These are phyloP conservation scores for Deilephila elpenor DNA, from an alignment of 2,888 invertebrate genomes.

Conservation along the genomic window DNA sequence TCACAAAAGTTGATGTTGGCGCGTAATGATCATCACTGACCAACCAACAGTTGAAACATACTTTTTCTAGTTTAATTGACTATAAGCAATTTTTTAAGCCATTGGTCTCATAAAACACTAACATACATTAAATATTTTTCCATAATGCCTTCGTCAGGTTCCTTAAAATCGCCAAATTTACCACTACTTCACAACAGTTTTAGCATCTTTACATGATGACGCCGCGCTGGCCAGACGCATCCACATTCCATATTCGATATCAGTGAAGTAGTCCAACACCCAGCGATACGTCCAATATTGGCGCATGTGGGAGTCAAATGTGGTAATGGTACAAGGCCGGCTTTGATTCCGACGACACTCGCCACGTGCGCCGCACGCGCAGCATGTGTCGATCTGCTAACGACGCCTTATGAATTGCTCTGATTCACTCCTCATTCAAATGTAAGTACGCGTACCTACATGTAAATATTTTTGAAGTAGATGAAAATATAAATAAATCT, in stretches of 20 bases:
- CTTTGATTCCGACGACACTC: conserved; percentile 56
- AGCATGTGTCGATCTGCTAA: conserved; percentile 51
- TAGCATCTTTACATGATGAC: neutral
- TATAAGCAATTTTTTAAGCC: too few relatives aligned
- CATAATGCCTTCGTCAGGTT: too few relatives aligned
- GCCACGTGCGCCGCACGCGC: conserved; percentile 75
- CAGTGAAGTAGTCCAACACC: conserved; percentile 3
- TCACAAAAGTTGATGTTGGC: too few relatives aligned
- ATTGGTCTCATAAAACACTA: too few relatives aligned
- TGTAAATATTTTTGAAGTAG: neutral
- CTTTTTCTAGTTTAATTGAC: too few relatives aligned
- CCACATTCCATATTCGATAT: too few relatives aligned
- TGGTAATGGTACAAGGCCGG: conserved; percentile 63
- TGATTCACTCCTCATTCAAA: conserved; percentile 22
- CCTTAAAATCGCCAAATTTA: too few relatives aligned
- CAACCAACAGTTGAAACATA: too few relatives aligned
- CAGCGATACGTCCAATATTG: conserved; percentile 33
- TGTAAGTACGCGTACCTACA: neutral
- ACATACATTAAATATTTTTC: too few relatives aligned
- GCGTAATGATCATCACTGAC: too few relatives aligned
- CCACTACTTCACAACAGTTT: too few relatives aligned
- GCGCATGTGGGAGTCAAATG: conserved; percentile 72
- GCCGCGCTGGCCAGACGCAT: neutral
- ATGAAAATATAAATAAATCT: neutral
- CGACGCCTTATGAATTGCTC: conserved; percentile 29